phyloP scores from a whole-genome alignment of 2,797 vertebrate species.

The Chrosomus eos region DNA sequence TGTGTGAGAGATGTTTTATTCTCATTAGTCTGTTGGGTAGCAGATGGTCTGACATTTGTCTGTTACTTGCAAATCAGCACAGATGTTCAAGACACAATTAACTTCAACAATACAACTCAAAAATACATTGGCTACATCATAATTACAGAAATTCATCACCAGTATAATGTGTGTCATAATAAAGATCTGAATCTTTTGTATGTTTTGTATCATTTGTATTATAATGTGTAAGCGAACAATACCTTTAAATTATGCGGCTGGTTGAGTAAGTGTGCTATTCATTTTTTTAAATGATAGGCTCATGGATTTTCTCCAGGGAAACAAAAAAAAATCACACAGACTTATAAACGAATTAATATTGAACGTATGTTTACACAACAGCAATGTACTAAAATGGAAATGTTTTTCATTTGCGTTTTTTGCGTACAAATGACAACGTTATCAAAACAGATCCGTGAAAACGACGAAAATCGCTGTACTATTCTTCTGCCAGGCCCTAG shows the following conservation, averaged over 20 bases:
- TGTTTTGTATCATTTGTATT: not conserved
- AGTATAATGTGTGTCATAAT: slow-evolving; percentile 23
- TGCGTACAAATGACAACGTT: not conserved
- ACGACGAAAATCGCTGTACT: not conserved
- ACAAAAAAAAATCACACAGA: not conserved
- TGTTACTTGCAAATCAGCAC: slow-evolving; percentile 39
- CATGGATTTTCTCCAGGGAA: not conserved
- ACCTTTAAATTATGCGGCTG: not conserved
- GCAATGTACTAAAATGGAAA: not conserved
- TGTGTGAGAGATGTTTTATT: slow-evolving; percentile 29
- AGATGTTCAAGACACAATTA: slow-evolving; percentile 49
- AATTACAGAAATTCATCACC: slow-evolving; percentile 7
- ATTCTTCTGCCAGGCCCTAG: not conserved
- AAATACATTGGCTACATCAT: slow-evolving; percentile 12
- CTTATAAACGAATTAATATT: not conserved
- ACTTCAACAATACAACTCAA: slow-evolving; percentile 11
- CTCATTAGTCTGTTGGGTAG: slow-evolving; percentile 41
- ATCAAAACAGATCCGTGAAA: not conserved
- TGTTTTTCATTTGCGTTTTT: not conserved
- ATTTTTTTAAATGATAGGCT: slow-evolving; percentile 5
- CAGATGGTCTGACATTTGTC: slow-evolving; percentile 45
- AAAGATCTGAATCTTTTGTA: slow-evolving; percentile 11
- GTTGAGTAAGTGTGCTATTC: not conserved
- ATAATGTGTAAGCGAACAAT: not conserved
- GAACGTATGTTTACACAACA: not conserved